Base-by-base conservation (phyloP, 2,797 vertebrate species). In the Australoheros facetus region DNA sequence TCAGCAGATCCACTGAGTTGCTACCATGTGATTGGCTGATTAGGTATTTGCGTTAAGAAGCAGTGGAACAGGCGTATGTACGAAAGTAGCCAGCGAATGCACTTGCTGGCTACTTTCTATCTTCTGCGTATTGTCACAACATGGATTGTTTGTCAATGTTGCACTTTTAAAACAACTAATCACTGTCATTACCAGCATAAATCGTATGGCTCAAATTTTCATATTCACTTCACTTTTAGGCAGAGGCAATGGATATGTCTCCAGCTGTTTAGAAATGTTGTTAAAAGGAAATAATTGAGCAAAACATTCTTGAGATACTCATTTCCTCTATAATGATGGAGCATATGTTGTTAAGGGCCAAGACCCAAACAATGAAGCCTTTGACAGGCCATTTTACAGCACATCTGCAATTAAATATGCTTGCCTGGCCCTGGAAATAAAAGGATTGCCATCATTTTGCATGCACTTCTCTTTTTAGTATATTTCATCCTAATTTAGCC, bases 401-500 rank as follows among this genome's bases (percentile, higher is more conserved):
- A 59, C 54, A 69, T 86, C 77, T 66, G 21, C 74, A 60, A 57
- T 79, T 70, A 72, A n/a, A 78, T 45, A 58, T 74, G 45, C 62
- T 53, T 37, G 73, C 17, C 19, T 32, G 30, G 45, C 45, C 30
- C 6, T 51, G 42, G 42, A 51, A 51, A 69, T 48, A 79, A 77
- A 12, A 2, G 8, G 12, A 37, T 71, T 14, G 53, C 10, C 28
- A 26, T 71, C 42, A 75, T 77, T 84, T 77, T 16, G 57, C 76
- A 75, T 54, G 51, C 30, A 34, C 28, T 79, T 75, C n/a, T 53
- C 48, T 37, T n/a, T 80, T 73, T 59, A 55, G 55, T 79, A 45
- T 77, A 66, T 75, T 85, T 87, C 19, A 82, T 88, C 81, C 86
- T 62, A 60, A 77, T 88, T 78, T 70, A 80, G 85, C 70, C 7